Base-by-base conservation (phyloP, 1,140 invertebrate genomes). In the Zaprionus lachaisei region DNA sequence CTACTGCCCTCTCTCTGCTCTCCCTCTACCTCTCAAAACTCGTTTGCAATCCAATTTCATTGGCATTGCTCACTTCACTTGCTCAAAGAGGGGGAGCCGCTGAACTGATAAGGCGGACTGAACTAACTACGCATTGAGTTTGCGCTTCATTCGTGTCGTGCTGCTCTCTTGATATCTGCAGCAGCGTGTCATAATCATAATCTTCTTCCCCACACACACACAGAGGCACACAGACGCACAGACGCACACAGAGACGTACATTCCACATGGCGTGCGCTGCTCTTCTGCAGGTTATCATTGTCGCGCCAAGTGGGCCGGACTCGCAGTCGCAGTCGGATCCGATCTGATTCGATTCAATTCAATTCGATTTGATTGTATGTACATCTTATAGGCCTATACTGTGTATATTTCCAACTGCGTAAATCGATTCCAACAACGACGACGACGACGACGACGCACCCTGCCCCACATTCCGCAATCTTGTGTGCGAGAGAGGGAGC, bases 391-490 rank as follows among this genome's bases (percentile, higher is more conserved):
- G 62, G 61, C 49, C 62, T 44, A 75, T 55, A 51, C 24, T 54
- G 38, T 65, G 47, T 51, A 24, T 51, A 22, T 80, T 76, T 79
- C 28, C 55, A 65, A 86, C 83, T 84, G 82, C 82, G 82, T 84
- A 83, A 66, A 83, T 61, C 37, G 24, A 28, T 31, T 7, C 2
- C 65, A 28, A 41, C 24, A 26, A 26, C 22, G 22, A 22, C 22
- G 0, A 22, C 22, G 22, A 22, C 22, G 22, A 22, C 54, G 20
- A n/a, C 38, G 41, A 47, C 28, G 61, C 64, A 66, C 73, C 57
- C 74, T 77, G 83, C 80, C 58, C 83, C 80, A 86, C 77, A 80
- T 85, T 83, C 66, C 56, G 62, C 49, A 60, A 69, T 72, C 57
- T 71, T 17, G 12, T n/a, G 4, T 3, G 3, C 38, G 28, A 20